Base-by-base conservation (phyloP, 2,797 vertebrate genomes). In the Phrynocephalus vlangalii region DNA sequence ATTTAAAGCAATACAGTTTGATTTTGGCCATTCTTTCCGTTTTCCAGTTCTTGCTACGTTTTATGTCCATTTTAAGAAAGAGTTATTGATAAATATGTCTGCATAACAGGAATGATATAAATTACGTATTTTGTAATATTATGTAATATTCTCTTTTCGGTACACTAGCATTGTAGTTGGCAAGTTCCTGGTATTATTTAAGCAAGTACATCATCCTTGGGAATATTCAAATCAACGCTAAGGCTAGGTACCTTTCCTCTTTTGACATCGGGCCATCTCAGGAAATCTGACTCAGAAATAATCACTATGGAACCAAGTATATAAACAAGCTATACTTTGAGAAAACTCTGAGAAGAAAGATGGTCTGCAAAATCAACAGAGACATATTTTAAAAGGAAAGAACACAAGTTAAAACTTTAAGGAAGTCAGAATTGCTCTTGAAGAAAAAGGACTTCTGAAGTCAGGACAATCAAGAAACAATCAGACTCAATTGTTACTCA, bases 381-480 rank as follows among this genome's bases (percentile, higher is more conserved):
- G 79, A 33, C 72, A 44, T 87, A 7, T 15, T 73, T 33, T 0
- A 30, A 63, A 83, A 91, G 33, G 60, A 87, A 87, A 92, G 70
- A 67, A 10, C 33, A 38, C 0, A 85, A 78, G 63, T 50, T 0
- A 80, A 77, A 48, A 38, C 18, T 92, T 84, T 73, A 67, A 82
- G 82, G 93, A 88, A 90, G 1, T 26, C 16, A 18, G 4, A 0
- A 1, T 75, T 90, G 92, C 63, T 66, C 16, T 3, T 30, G 33
- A 11, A 86, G 63, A 72, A 88, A 44, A 8, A 7, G 66, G 85
- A 67, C 78, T 82, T 87, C 81, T 78, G n/a, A 33, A 16, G 84
- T 71, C 76, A 90, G 72, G 60, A 90, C 73, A 38, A 75, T 80
- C 73, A 68, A 77, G 22, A 88, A 76, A 79, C 68, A 88, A 82